Evolutionary conservation across 2,797 vertebrate species (phyloP), one percentile per base, ranked within the genome.

Genomic region (Molossus molossus): DNA sequence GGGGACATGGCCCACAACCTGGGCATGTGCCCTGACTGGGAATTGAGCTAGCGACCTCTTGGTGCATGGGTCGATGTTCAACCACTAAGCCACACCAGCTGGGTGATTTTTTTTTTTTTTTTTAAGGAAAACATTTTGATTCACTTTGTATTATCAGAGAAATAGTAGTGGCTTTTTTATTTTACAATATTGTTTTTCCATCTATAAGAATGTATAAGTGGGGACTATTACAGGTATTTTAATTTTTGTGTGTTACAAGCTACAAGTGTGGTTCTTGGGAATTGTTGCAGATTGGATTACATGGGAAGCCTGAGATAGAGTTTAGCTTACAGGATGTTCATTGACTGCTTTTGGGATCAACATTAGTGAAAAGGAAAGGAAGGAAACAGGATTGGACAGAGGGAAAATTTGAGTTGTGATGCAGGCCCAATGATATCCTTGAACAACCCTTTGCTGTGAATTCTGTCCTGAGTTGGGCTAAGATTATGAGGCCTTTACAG

Each of bases 111-210:
- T 33, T 33, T 33, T 72, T 72, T 53, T 62, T 69, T 86, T 65
- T 64, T 53, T 37, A 67, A 64, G 53, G 50, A 79, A 94, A 79
- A 87, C 70, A n/a, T 75, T 77, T 87, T 90, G 29, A 6, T 94
- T 90, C 60, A 82, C 0, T 88, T 85, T 48, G 1, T 60, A 72
- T n/a, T 79, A 48, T 73, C 53, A 72, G 72, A 48, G 25, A 76
- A 86, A 50, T 67, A 58, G 9, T 76, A 17, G 23, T 87, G 72
- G 8, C 6, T 23, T 87, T 87, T 96, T 65, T 14, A n/a, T 86
- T 95, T 67, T 53, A 79, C 29, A 55, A 1, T 81, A 65, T n/a
- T 85, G 15, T 87, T 91, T 93, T 67, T 72, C 40, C 57, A 93
- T 6, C 60, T 53, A 7, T 70, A 72, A 76, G 55, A 88, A 57